Percentiles rank a stretch among this genome's conserved stretches.
phyloP scores from a whole-genome alignment of 2,888 invertebrate species.

The Dynastes grantii region DNA sequence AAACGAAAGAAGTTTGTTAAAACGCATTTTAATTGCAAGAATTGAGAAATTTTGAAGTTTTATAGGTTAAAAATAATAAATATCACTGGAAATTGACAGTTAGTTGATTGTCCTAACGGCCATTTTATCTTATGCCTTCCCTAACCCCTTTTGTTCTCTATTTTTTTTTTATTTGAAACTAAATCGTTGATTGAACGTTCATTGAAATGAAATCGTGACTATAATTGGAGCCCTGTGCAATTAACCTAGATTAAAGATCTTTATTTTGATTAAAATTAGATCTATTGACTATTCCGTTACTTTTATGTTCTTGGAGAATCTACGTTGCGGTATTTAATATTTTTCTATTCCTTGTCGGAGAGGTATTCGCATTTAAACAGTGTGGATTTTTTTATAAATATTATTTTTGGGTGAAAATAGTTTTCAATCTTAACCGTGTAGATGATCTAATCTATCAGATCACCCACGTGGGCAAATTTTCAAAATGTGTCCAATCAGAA shows the following conservation, averaged over 20 bases:
- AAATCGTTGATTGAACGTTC: too few relatives aligned
- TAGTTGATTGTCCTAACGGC: not conserved
- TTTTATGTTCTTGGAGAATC: too few relatives aligned
- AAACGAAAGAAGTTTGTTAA: constrained; percentile 16
- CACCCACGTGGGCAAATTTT: constrained; percentile 47
- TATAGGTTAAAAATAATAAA: constrained; percentile 18
- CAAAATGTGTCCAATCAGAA: constrained; percentile 49
- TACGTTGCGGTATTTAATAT: too few relatives aligned
- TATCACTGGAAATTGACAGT: not conserved
- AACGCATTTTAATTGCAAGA: constrained; percentile 8
- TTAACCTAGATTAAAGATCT: too few relatives aligned
- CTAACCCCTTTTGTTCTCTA: not conserved
- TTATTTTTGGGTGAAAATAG: not conserved
- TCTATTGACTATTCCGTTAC: too few relatives aligned
- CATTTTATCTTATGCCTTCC: not conserved
- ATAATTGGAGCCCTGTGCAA: too few relatives aligned
- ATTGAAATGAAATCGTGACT: too few relatives aligned
- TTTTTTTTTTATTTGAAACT: too few relatives aligned
- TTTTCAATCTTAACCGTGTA: not conserved
- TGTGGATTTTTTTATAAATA: too few relatives aligned
- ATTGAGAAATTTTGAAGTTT: constrained; percentile 11
- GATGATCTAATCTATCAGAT: not conserved
- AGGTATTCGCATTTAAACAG: too few relatives aligned
- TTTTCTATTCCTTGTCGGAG: too few relatives aligned
- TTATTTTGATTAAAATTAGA: too few relatives aligned